Percentiles rank a stretch among this genome's conserved stretches.
phyloP scores from a whole-genome alignment of 64 coral and sea anemone species.

The Orbicella faveolata region DNA sequence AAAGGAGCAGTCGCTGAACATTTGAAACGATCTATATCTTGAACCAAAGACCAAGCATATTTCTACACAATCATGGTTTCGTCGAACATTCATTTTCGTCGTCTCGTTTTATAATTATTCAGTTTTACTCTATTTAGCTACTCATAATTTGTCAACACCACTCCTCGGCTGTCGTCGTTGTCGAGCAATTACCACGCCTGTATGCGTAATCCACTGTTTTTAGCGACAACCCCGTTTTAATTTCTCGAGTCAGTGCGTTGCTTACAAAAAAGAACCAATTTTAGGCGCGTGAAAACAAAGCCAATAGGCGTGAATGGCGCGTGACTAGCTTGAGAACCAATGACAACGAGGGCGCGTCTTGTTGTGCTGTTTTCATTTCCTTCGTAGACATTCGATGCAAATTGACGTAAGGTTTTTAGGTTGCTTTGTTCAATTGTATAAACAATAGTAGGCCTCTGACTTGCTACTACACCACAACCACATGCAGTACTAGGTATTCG shows the following conservation, averaged over 20 bases:
- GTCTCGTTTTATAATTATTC: too few species aligned
- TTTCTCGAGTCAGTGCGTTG: not conserved
- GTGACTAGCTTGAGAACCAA: not conserved
- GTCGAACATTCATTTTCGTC: too few species aligned
- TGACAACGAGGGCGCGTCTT: not conserved
- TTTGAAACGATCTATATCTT: too few species aligned
- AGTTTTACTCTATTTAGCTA: not conserved
- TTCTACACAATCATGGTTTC: too few species aligned
- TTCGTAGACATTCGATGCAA: not conserved
- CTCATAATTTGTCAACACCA: not conserved
- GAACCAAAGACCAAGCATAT: too few species aligned
- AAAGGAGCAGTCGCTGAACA: too few species aligned
- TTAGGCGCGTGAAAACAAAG: not conserved
- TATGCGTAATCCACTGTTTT: not conserved
- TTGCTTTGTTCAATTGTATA: not conserved
- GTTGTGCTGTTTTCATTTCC: not conserved
- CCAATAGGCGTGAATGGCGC: not conserved
- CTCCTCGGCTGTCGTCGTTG: not conserved
- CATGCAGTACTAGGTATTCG: too few species aligned
- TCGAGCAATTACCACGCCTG: not conserved
- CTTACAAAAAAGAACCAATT: not conserved
- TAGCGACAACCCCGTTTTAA: not conserved
- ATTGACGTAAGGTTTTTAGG: not conserved
- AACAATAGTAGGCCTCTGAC: not conserved
- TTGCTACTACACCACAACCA: too few species aligned